Conservation (phyloP, 2,888 invertebrate genomes). For the Brachypterus glaber region DNA sequence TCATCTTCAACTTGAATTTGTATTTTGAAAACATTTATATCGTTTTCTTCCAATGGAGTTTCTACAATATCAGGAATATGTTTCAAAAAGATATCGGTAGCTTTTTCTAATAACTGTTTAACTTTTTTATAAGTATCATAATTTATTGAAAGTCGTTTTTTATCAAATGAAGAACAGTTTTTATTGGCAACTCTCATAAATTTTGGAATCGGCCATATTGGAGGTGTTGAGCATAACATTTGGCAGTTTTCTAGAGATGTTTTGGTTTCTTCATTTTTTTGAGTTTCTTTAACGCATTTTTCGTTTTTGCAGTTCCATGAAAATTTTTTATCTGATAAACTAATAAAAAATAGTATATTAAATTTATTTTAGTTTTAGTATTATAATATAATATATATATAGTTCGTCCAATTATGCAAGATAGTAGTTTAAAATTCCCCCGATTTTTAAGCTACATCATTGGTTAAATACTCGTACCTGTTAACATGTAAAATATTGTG, state of each 20-base stretch:
- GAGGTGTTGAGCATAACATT: conserved; percentile 58
- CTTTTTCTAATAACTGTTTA: conserved; percentile 39
- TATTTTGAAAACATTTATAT: conserved; percentile 16
- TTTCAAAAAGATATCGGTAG: conserved; percentile 41
- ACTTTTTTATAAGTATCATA: conserved; percentile 37
- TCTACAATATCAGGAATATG: conserved; percentile 18
- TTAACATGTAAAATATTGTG: too few species aligned
- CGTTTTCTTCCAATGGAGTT: conserved; percentile 8
- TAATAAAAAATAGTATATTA: too few species aligned
- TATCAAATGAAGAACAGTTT: conserved; percentile 48
- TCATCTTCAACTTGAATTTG: conserved; percentile 36
- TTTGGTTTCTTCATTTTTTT: conserved; percentile 36
- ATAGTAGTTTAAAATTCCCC: too few species aligned
- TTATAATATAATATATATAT: too few species aligned
- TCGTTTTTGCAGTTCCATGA: conserved; percentile 58
- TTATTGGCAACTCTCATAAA: conserved; percentile 51
- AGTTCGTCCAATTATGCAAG: too few species aligned
- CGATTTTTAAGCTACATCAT: too few species aligned
- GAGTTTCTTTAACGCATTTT: conserved; percentile 48
- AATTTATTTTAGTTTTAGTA: too few species aligned
- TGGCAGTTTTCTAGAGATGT: conserved; percentile 58
- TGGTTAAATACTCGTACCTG: too few species aligned
- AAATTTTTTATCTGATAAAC: conserved; percentile 40
- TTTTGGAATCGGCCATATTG: conserved; percentile 69
- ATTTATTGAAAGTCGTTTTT: conserved; percentile 43